Base-by-base conservation (phyloP, 1,140 invertebrate genomes). In the Forficula auricularia region DNA sequence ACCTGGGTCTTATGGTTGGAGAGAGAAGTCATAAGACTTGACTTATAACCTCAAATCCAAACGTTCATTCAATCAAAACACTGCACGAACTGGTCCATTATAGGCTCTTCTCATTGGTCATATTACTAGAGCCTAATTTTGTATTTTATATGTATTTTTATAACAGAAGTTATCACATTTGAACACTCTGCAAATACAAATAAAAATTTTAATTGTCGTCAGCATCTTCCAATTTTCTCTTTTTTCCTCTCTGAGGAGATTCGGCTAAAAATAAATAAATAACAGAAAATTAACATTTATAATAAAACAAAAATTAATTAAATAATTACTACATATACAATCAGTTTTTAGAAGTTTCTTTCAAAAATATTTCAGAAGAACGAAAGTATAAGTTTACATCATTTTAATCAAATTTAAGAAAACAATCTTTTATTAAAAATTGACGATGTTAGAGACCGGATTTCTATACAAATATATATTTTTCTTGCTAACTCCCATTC, bases 221-320 rank as follows among this genome's bases (percentile, higher is more conserved):
- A 27, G 57, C 65, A 15, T 72, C 71, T 52, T 79, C 76, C 53
- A 72, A 66, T 68, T 79, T 79, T 70, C 76, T 71, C 55, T 79
- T 79, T 57, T 77, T 77, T 42, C 76, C 76, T 63, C 73, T 61
- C 37, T 64, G 64, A 50, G 66, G 65, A 52, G 66, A 58, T 44
- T 71, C 68, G 59, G 58, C 49, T 55, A 52, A 42, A 51, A 35
- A 42, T 50, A 49, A 40, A 36, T n/a, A n/a, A 48, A 43, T 20
- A 42, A 48, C n/a, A 35, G 12, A 19, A 39, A 35, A 22, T 30
- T 31, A 15, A 33, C n/a, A 22, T 14, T 45, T 19, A 34, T 7
- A 32, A 27, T 30, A 32, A 42, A 2, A 0, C 37, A 37, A 3
- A 15, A 27, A 18, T 8, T 15, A 33, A 35, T n/a, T 38, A 2